Base-by-base conservation (phyloP, 2,113 vertebrate species). In the Typhlomys cinereus region DNA sequence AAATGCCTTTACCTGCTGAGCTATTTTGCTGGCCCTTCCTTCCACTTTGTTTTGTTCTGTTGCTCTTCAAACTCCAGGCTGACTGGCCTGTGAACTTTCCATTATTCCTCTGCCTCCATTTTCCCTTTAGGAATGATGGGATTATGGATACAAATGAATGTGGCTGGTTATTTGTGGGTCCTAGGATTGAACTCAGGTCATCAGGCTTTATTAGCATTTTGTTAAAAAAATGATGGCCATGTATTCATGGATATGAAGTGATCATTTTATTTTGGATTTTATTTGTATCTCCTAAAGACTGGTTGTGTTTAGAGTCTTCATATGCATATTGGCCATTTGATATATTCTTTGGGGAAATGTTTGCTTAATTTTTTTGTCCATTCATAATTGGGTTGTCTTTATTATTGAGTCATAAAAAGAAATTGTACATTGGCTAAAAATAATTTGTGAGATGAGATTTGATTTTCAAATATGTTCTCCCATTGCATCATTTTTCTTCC, bases 301-400 rank as follows among this genome's bases (percentile, higher is more conserved):
- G 29, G 18, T 81, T 81, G 41, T 20, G 31, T 15, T 82, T 57
- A 12, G 29, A n/a, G 29, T 70, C 54, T 69, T 89, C 57, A 78
- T 39, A 12, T 67, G 4, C 50, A 66, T 74, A 57, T 62, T 64
- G 41, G 39, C 64, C 11, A 50, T 73, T 83, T 75, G 1, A 1
- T 74, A 52, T 93, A 25, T 85, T 82, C 59, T 78, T 89, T 78
- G 61, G 70, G 81, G 50, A 89, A 87, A 48, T 54, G 46, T 70
- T 18, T 85, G 13, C 73, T 89, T 70, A 89, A 89, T 78, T 64
- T 23, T 73, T 94, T 85, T 85, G 59, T 36, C 31, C 5, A 44
- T 59, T 94, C 88, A 85, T 81, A 89, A 52, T 76, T 70, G n/a
- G 27, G 21, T 71, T 89, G 18, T 91, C 41, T 85, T 78, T 89